Evolutionary conservation across 2,113 vertebrate genomes (phyloP), one percentile per base, ranked within the genome.

Genomic region (Tachuris rubrigastra): DNA sequence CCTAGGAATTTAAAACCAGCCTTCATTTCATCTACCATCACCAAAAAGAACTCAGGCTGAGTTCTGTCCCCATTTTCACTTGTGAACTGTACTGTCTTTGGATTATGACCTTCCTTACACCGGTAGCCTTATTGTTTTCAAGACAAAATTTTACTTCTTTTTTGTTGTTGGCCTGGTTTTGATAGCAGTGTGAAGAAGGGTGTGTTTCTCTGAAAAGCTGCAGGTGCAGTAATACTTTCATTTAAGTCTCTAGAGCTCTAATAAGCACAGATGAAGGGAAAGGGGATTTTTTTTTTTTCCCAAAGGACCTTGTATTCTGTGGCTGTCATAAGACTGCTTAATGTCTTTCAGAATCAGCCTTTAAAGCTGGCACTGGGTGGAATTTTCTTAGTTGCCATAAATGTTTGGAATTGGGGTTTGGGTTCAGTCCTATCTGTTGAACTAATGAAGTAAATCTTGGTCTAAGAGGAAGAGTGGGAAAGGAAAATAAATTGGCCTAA

Each of bases 51-150:
- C 91, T 80, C 94, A 96, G 95, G 91, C 94, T 96, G 95, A 96
- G 91, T 95, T 97, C 91, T 96, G 93, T 89, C 91, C 93, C 65
- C 85, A 8, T 96, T 96, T 96, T 94, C 35, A 58, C 72, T 82
- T 86, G 82, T 74, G 94, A 95, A 83, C 89, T 80, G 50, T 75
- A 86, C 58, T 83, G 87, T 83, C 90, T 96, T 95, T 93, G 80
- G 95, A 88, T 93, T 76, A 80, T 91, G 95, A 95, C 93, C 94
- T 96, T 84, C 79, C 87, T 93, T 92, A 90, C 78, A 91, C 85
- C 91, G 93, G 78, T 94, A 94, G 85, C 71, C 83, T 94, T 82
- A 91, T 86, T 95, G 91, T 95, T 97, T 96, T 93, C 95, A 95
- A 86, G 93, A 93, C 1, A 0, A 94, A 79, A 86, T 96, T 94